These are phyloP conservation scores for Maniola jurtina DNA, from an alignment of 1,140 invertebrate genomes.

Conservation along the genomic window DNA sequence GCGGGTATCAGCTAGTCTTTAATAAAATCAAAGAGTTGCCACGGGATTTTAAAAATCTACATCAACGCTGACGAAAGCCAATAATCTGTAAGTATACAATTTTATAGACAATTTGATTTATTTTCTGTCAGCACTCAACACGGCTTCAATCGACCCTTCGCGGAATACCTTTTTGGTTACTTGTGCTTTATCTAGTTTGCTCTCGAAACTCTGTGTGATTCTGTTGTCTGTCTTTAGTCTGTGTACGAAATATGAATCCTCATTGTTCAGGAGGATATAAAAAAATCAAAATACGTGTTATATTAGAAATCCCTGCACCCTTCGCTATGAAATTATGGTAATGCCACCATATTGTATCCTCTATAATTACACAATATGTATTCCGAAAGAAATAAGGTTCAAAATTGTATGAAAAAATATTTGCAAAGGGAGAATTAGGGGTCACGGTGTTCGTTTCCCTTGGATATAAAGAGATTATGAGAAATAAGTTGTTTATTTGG, in stretches of 20 bases:
- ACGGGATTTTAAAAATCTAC: no score
- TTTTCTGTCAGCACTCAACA: no score
- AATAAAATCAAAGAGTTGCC: no score
- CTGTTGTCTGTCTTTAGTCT: background rate
- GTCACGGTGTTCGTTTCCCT: constrained; percentile 41
- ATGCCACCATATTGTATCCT: constrained; percentile 38
- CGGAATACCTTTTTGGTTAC: no score
- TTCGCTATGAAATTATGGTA: constrained; percentile 71
- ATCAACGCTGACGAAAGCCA: no score
- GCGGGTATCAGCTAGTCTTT: no score
- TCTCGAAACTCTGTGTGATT: no score
- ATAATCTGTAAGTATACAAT: no score
- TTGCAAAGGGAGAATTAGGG: constrained; percentile 24
- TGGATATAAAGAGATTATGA: constrained; percentile 68
- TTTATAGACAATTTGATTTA: no score
- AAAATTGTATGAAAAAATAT: constrained; percentile 31
- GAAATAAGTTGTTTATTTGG: constrained; percentile 31
- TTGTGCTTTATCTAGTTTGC: no score
- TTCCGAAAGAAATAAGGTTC: constrained; percentile 31
- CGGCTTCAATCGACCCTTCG: no score
- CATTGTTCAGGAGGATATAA: constrained; percentile 44
- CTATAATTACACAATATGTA: constrained; percentile 25
- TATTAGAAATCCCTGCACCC: constrained; percentile 61
- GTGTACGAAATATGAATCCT: constrained; percentile 45
- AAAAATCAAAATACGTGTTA: constrained; percentile 66